Evolutionary conservation across 2,888 invertebrate species (phyloP).

Genomic region (Dynastes tityus): DNA sequence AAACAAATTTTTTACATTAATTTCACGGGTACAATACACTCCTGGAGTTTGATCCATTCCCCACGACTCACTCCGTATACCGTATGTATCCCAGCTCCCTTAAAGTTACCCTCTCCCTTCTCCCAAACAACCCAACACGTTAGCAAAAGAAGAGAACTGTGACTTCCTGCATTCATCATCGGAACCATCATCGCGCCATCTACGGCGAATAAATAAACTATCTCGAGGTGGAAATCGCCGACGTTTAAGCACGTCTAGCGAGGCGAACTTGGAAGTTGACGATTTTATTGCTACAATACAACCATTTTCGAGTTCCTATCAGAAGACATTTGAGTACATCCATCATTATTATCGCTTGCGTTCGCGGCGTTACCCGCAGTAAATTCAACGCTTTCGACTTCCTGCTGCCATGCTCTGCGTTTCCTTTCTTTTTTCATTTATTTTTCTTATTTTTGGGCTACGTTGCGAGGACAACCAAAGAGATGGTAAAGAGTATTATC

Average conservation of each 20-base stretch:
- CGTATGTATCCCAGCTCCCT: too few relatives aligned
- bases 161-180: constrained; percentile 8
- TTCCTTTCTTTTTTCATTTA: too few relatives aligned
- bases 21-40: too few relatives aligned
- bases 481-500: too few relatives aligned
- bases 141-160: not conserved
- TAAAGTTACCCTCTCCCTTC: too few relatives aligned
- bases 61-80: too few relatives aligned
- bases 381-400: constrained; percentile 9
- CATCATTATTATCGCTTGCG: constrained; percentile 12
- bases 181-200: not conserved
- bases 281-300: constrained; percentile 9
- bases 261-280: not conserved
- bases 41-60: too few relatives aligned
- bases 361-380: not conserved
- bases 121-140: not conserved
- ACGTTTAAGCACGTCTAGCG: too few relatives aligned
- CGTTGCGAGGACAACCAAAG: too few relatives aligned
- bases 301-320: constrained; percentile 10
- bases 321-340: constrained; percentile 12
- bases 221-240: too few relatives aligned
- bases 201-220: constrained; percentile 11
- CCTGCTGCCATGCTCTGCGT: not conserved
- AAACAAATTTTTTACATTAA: too few relatives aligned
- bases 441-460: too few relatives aligned